Percentiles rank a stretch among this genome's conserved stretches.
Conservation (phyloP, 1,140 invertebrate species). For the Drosophila punjabiensis region DNA sequence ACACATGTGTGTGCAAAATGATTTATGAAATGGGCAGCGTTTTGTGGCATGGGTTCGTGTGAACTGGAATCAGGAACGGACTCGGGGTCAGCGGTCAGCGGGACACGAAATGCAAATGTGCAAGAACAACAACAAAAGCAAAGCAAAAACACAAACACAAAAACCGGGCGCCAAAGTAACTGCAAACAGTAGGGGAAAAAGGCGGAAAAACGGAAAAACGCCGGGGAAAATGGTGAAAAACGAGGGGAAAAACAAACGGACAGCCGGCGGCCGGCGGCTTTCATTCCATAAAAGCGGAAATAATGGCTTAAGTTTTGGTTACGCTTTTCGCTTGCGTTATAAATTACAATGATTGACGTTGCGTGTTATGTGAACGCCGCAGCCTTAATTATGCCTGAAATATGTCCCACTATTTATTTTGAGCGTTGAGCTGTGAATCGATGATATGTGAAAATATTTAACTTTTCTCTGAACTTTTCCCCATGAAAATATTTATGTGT, state of each 20-base stretch:
- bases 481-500: neutral
- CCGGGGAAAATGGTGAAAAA: slow-evolving; percentile 6
- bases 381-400: slow-evolving; percentile 49
- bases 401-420: slow-evolving; percentile 50
- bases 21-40: slow-evolving; percentile 67
- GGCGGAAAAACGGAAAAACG: neutral
- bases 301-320: slow-evolving; percentile 69
- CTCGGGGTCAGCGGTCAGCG: slow-evolving; percentile 23
- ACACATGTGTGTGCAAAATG: slow-evolving; percentile 53
- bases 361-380: slow-evolving; percentile 31
- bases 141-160: slow-evolving; percentile 23
- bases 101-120: slow-evolving; percentile 48
- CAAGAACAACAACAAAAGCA: slow-evolving; percentile 29
- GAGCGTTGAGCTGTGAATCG: slow-evolving; percentile 15
- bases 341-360: slow-evolving; percentile 76
- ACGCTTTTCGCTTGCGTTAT: slow-evolving; percentile 48
- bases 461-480: neutral
- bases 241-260: slow-evolving; percentile 23
- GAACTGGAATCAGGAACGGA: slow-evolving; percentile 22
- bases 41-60: slow-evolving; percentile 46
- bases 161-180: slow-evolving; percentile 12
- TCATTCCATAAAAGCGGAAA: slow-evolving; percentile 65
- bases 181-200: slow-evolving; percentile 22
- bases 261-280: slow-evolving; percentile 34
- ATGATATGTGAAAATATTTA: slow-evolving; percentile 31